phyloP scores from a whole-genome alignment of 1,140 invertebrate species.

The Formica selysi region DNA sequence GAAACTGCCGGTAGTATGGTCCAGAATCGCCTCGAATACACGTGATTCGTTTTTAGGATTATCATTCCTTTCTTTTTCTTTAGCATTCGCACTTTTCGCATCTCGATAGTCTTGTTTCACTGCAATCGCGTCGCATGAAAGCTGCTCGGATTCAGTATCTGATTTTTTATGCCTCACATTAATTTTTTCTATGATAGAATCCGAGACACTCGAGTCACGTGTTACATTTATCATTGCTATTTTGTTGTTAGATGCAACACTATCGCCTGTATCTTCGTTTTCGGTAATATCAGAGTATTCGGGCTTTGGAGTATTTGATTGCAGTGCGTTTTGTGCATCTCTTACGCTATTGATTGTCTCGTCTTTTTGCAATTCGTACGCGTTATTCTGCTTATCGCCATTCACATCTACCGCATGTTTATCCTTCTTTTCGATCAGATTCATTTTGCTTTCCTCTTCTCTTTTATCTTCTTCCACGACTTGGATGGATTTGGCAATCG shows the following conservation, averaged over 20 bases:
- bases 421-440: neutral
- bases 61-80: neutral
- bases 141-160: neutral
- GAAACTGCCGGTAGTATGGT: neutral
- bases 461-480: neutral
- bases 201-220: neutral
- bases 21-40: neutral
- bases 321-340: neutral
- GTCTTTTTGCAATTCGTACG: neutral
- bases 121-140: neutral
- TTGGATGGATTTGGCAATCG: neutral
- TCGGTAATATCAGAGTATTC: neutral
- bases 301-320: neutral
- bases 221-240: neutral
- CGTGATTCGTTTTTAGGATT: neutral
- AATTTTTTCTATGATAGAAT: neutral
- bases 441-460: neutral
- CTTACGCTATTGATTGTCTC: neutral
- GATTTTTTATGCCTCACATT: neutral
- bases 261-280: slow-evolving; percentile 17
- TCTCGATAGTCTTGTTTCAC: neutral
- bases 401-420: neutral
- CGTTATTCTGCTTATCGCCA: neutral
- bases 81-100: neutral
- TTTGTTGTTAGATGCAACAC: neutral